phyloP scores from a whole-genome alignment of 2,888 invertebrate species.

The Stenurella melanura region DNA sequence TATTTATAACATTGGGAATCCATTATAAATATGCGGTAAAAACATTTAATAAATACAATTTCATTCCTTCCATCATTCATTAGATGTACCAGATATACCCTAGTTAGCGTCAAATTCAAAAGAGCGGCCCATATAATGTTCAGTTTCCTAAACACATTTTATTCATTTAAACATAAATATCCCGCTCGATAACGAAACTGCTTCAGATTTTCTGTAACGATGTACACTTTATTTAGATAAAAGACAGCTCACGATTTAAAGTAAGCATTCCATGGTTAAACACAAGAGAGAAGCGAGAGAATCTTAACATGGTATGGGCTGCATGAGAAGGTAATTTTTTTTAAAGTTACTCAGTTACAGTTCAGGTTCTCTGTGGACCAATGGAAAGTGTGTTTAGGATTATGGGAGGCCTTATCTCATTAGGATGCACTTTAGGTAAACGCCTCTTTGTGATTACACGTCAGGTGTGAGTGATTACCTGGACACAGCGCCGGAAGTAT shows the following conservation, averaged over 20 bases:
- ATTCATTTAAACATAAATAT: slow-evolving; percentile 5
- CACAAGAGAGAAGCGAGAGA: slow-evolving; percentile 28
- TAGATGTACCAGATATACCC: not conserved
- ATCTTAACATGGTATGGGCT: slow-evolving; percentile 51
- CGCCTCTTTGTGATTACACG: slow-evolving; percentile 73
- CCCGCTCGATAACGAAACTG: slow-evolving; percentile 48
- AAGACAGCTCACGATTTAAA: slow-evolving; percentile 64
- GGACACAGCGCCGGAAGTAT: slow-evolving; percentile 71
- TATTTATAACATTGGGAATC: not conserved
- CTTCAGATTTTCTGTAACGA: slow-evolving; percentile 54
- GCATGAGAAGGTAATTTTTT: slow-evolving; percentile 42
- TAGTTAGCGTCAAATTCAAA: not conserved
- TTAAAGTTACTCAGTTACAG: slow-evolving; percentile 50
- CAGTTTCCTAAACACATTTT: not conserved
- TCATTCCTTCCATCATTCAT: slow-evolving; percentile 8
- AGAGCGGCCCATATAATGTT: not conserved
- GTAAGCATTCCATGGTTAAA: slow-evolving; percentile 57
- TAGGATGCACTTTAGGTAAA: slow-evolving; percentile 69
- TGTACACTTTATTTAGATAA: slow-evolving; percentile 64
- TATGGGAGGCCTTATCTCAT: slow-evolving; percentile 68
- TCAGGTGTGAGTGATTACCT: slow-evolving; percentile 73
- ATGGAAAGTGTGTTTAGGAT: slow-evolving; percentile 63
- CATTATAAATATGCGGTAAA: not conserved
- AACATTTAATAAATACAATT: slow-evolving; percentile 14
- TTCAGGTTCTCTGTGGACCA: slow-evolving; percentile 63